phyloP scores from a whole-genome alignment of 2,888 invertebrate species.

The Drosophila mayaguana region DNA sequence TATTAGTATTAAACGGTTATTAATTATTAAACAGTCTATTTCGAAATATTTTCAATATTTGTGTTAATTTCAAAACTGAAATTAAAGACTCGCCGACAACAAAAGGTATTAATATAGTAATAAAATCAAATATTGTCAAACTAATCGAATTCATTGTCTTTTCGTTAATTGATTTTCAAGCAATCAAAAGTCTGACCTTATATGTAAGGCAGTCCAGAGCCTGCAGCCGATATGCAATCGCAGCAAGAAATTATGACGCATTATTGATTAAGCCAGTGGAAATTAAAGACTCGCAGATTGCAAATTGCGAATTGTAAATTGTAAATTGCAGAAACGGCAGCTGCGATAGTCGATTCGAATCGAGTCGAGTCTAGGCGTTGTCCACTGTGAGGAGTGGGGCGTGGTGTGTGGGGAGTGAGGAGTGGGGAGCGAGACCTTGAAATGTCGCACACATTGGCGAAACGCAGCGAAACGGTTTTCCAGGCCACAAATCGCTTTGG shows the following conservation, averaged over 20 bases:
- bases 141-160: not conserved
- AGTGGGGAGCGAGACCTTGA: conserved; percentile 62
- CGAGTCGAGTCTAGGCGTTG: conserved; percentile 16
- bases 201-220: conserved; percentile 20
- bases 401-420: conserved; percentile 18
- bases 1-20: too few species aligned
- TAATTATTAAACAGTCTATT: too few species aligned
- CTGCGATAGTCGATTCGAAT: conserved; percentile 16
- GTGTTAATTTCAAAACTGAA: not conserved
- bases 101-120: not conserved
- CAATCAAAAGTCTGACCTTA: conserved; percentile 15
- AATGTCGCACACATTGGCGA: conserved; percentile 61
- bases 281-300: conserved; percentile 67
- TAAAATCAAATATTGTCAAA: not conserved
- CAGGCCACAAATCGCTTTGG: conserved; percentile 75
- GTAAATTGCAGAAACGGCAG: conserved; percentile 35
- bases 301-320: conserved; percentile 5
- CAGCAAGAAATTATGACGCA: conserved; percentile 52
- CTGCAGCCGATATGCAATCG: conserved; percentile 17
- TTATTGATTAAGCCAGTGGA: conserved; percentile 55
- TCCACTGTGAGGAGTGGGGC: conserved; percentile 21
- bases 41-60: too few species aligned
- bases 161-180: not conserved
- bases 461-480: conserved; percentile 65
- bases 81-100: not conserved